Conservation (phyloP, 2,888 invertebrate genomes). For the Drosophila subsilvestris region DNA sequence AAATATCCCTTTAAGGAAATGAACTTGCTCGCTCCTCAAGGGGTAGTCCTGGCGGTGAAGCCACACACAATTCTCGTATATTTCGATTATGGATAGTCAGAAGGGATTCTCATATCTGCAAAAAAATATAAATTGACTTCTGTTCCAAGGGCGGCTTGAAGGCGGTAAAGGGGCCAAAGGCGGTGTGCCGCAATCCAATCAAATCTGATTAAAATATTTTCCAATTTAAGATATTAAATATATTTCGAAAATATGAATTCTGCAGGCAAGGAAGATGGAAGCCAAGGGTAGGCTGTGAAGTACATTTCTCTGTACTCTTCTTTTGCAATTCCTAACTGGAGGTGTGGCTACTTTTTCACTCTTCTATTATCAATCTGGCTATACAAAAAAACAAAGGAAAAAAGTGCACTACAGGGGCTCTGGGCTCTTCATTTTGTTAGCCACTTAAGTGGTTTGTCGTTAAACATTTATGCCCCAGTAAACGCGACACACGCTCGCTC, state of each 20-base stretch:
- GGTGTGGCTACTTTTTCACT: too few relatives aligned
- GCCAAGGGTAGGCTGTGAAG: too few relatives aligned
- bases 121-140: conserved; percentile 27
- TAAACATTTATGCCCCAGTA: conserved; percentile 67
- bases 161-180: background rate
- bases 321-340: background rate
- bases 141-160: background rate
- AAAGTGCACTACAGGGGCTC: conserved; percentile 18
- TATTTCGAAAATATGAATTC: background rate
- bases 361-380: background rate
- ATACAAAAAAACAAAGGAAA: background rate
- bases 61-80: conserved; percentile 41
- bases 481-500: conserved; percentile 53
- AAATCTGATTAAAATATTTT: conserved; percentile 1
- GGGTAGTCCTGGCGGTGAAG: conserved; percentile 34
- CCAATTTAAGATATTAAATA: background rate
- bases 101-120: conserved; percentile 13
- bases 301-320: too few relatives aligned
- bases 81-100: conserved; percentile 35
- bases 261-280: too few relatives aligned
- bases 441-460: conserved; percentile 63
- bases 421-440: conserved; percentile 28
- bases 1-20: conserved; percentile 25
- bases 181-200: background rate
- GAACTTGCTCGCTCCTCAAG: conserved; percentile 16